Percentiles rank a stretch among this genome's conserved stretches.
phyloP scores from a whole-genome alignment of 2,797 vertebrate species.

The Vespertilio murinus region DNA sequence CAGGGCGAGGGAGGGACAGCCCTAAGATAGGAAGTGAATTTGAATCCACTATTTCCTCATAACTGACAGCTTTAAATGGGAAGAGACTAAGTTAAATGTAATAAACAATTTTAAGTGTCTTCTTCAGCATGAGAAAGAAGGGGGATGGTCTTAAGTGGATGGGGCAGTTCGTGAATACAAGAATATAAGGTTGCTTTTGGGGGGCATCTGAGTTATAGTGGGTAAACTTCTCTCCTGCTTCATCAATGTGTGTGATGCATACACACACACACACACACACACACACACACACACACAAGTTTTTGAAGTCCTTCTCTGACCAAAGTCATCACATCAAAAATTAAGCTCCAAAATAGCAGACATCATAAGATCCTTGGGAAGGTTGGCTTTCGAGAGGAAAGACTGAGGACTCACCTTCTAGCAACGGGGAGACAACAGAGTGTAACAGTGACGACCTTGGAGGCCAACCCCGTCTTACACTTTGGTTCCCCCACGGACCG shows the following conservation, averaged over 20 bases:
- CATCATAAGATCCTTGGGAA: neutral
- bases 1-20: neutral
- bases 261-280: neutral
- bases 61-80: neutral
- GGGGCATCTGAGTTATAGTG: neutral
- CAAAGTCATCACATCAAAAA: slow-evolving; percentile 7
- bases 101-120: neutral
- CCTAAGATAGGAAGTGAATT: neutral
- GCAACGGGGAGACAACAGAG: neutral
- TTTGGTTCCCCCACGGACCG: neutral
- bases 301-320: neutral
- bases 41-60: neutral
- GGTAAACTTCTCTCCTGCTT: neutral
- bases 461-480: neutral
- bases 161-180: neutral
- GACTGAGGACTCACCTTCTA: neutral
- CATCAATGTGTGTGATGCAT: neutral
- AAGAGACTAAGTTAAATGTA: slow-evolving; percentile 12
- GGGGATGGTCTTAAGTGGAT: neutral
- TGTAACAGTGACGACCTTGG: neutral
- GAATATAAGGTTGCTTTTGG: neutral
- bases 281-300: neutral
- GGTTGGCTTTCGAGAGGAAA: neutral
- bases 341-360: neutral
- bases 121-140: neutral